Evolutionary conservation across 2,113 vertebrate genomes (phyloP).

Genomic region (Fulica atra): DNA sequence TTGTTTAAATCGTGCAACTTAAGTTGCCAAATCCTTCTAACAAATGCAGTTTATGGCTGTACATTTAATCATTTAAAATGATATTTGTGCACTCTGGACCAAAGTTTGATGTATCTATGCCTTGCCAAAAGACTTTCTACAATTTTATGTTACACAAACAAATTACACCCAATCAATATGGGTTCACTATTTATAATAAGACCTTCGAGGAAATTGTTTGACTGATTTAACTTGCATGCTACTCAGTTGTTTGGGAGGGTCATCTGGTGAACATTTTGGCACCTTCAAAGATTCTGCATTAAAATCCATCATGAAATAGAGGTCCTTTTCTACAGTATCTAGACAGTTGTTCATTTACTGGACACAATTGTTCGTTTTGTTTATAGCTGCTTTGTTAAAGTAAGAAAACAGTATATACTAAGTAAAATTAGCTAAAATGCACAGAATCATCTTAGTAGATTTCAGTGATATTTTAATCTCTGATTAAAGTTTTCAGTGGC

Average conservation of each 20-base stretch:
- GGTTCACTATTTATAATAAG: not conserved
- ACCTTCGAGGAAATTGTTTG: not conserved
- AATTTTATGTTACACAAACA: not conserved
- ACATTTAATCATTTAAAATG: not conserved
- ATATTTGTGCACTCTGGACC: not conserved
- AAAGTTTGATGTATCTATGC: not conserved
- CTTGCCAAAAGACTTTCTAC: not conserved
- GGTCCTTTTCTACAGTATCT: not conserved
- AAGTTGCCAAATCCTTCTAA: not conserved
- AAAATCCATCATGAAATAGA: not conserved
- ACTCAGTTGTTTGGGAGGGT: not conserved
- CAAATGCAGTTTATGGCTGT: not conserved
- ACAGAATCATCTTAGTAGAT: not conserved
- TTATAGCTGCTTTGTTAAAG: not conserved
- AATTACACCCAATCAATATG: not conserved
- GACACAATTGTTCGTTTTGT: not conserved
- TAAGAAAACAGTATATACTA: not conserved
- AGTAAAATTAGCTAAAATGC: not conserved
- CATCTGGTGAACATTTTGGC: not conserved
- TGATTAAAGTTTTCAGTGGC: not conserved
- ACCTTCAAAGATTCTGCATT: not conserved
- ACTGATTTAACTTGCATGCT: not conserved
- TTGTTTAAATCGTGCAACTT: not conserved
- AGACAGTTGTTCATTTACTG: not conserved
- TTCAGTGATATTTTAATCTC: not conserved